Evolutionary conservation across 2,888 invertebrate genomes (phyloP).

Genomic region (Heliconius ethilla): DNA sequence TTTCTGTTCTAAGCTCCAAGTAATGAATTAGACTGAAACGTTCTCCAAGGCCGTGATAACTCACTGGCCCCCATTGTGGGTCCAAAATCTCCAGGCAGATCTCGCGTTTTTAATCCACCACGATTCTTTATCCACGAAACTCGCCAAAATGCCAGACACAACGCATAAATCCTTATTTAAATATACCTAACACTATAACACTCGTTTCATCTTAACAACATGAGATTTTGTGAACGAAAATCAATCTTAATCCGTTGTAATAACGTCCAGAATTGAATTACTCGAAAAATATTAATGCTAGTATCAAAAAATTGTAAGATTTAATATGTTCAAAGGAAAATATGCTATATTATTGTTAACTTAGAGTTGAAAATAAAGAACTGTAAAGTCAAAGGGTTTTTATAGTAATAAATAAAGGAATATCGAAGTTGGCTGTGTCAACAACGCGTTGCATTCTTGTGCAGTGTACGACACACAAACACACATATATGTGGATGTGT

Average conservation of each 20-base stretch:
- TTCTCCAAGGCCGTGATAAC: constrained; percentile 56
- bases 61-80: constrained; percentile 60
- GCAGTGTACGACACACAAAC: constrained; percentile 68
- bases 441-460: constrained; percentile 82
- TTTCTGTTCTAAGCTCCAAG: constrained; percentile 14
- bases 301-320: constrained; percentile 53
- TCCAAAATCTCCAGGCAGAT: constrained; percentile 64
- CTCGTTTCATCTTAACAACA: constrained; percentile 50
- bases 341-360: fast-evolving
- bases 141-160: constrained; percentile 80
- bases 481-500: constrained; percentile 56
- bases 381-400: constrained; percentile 64
- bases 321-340: constrained; percentile 39
- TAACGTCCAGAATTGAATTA: constrained; percentile 51
- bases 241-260: constrained; percentile 46
- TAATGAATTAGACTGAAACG: constrained; percentile 38
- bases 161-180: constrained; percentile 82
- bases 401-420: constrained; percentile 82
- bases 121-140: constrained; percentile 76
- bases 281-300: not conserved
- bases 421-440: constrained; percentile 82
- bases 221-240: constrained; percentile 45
- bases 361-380: constrained; percentile 50
- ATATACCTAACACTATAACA: constrained; percentile 63
- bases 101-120: constrained; percentile 66